phyloP scores from a whole-genome alignment of 2,113 vertebrate species.

The Dicaeum eximium region DNA sequence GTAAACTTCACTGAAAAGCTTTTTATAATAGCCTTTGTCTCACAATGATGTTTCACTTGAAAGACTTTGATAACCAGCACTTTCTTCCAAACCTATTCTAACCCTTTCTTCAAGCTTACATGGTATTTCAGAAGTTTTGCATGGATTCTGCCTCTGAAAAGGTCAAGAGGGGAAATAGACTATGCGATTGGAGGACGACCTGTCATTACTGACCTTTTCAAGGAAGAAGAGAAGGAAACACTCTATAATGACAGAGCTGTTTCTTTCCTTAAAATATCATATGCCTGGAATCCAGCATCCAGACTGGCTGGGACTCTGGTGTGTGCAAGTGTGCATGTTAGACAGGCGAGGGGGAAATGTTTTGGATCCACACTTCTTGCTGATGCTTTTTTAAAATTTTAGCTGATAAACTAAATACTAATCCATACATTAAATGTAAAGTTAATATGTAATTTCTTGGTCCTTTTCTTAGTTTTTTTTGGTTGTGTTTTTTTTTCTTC shows the following conservation, averaged over 20 bases:
- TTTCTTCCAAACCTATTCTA: conserved; percentile 16
- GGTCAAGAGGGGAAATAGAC: conserved; percentile 15
- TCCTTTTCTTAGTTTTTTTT: rapidly evolving
- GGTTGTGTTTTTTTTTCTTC: neutral
- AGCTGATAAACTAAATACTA: neutral
- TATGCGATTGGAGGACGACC: conserved; percentile 7
- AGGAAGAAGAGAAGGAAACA: conserved; percentile 45
- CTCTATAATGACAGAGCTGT: conserved; percentile 21
- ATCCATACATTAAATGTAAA: neutral
- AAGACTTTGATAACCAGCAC: neutral
- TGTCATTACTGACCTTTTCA: conserved; percentile 62
- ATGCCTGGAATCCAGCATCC: neutral
- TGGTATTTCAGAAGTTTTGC: conserved; percentile 48
- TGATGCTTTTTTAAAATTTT: neutral
- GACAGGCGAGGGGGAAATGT: neutral
- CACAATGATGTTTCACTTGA: conserved; percentile 10
- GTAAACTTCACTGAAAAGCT: neutral
- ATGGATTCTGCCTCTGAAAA: conserved; percentile 54
- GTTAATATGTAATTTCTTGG: neutral
- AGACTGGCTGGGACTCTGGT: neutral
- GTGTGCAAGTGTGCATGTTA: neutral
- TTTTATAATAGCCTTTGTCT: conserved; percentile 11
- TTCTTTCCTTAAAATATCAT: conserved; percentile 18
- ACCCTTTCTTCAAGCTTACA: neutral
- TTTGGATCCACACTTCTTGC: neutral